Conservation (phyloP, 2,888 invertebrate species). For the Xestoiulus laeticollis region DNA sequence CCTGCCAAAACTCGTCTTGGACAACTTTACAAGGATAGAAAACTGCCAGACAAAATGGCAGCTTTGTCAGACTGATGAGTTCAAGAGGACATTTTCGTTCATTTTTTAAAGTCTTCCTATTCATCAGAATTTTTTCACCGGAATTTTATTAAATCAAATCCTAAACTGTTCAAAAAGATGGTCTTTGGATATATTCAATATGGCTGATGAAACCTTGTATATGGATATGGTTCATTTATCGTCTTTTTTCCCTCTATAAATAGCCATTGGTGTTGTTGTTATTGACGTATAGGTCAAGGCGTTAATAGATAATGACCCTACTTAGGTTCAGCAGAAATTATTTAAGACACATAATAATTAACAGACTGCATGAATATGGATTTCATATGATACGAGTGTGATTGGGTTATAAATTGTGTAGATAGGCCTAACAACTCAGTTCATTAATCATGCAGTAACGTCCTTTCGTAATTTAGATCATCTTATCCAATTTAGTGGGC, state of each 20-base stretch:
- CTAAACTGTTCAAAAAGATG: too few species aligned
- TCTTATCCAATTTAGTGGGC: neutral
- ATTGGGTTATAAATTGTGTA: neutral
- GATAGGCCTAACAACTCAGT: neutral
- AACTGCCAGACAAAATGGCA: too few species aligned
- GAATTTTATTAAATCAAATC: too few species aligned
- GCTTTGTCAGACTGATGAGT: too few species aligned
- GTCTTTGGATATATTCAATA: too few species aligned
- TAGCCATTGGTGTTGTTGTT: neutral
- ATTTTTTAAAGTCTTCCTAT: too few species aligned
- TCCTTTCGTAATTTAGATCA: conserved; percentile 4
- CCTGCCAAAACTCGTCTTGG: neutral
- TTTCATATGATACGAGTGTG: neutral
- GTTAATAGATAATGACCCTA: neutral
- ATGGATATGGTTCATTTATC: too few species aligned
- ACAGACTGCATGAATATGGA: neutral
- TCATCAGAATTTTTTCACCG: too few species aligned
- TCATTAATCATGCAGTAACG: conserved; percentile 10
- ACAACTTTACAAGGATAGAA: neutral
- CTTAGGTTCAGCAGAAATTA: neutral
- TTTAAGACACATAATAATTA: neutral
- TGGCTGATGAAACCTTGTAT: too few species aligned
- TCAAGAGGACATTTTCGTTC: too few species aligned
- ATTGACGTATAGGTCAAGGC: neutral
- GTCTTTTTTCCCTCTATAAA: too few species aligned